Base-by-base conservation (phyloP, 2,797 vertebrate species). In the Phoxinus dragarum region DNA sequence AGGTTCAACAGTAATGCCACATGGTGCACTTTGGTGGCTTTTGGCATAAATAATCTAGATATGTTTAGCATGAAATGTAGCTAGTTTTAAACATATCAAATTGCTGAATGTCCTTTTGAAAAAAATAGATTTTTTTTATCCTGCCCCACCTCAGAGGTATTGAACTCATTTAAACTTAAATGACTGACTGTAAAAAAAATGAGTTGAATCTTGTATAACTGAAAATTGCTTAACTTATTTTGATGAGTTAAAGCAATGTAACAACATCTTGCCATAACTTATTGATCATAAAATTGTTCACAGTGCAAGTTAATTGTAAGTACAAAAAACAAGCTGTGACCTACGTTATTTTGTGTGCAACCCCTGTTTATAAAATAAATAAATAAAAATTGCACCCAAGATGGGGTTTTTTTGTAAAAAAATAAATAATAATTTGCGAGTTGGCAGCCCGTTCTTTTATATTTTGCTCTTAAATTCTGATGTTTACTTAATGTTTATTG, bases 41-140 rank as follows among this genome's bases (percentile, higher is more conserved):
- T 76, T 40, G 34, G 72, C 27, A 31, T 19, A 52, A 34, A 21
- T 52, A 12, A 47, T 34, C 11, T 56, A 36, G 19, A 36, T 52
- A 54, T 38, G 73, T 54, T 76, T 16, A 2, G 6, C 56, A 87
- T 83, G 84, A 87, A 89, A 69, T 83, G 31, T 17, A 44, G 88
- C 89, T 61, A 84, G 40, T 8, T 47, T 69, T 47, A 47, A 72
- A 47, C 42, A 7, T 3, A 72, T 72, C 23, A 27, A 66, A 4
- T 44, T 8, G 23, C 23, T 19, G 42, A 73, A n/a, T n/a, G 23
- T 9, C 56, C 4, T 3, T 23, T 56, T 56, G n/a, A 23, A 23
- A 54, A 21, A 54, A 5, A 5, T 17, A 44, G 42, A 44, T 49
- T 49, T 49, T 49, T n/a, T 47, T 72, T 73, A 9, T 17, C 44